Base-by-base conservation (phyloP, 2,113 vertebrate genomes). In the Mirounga angustirostris region DNA sequence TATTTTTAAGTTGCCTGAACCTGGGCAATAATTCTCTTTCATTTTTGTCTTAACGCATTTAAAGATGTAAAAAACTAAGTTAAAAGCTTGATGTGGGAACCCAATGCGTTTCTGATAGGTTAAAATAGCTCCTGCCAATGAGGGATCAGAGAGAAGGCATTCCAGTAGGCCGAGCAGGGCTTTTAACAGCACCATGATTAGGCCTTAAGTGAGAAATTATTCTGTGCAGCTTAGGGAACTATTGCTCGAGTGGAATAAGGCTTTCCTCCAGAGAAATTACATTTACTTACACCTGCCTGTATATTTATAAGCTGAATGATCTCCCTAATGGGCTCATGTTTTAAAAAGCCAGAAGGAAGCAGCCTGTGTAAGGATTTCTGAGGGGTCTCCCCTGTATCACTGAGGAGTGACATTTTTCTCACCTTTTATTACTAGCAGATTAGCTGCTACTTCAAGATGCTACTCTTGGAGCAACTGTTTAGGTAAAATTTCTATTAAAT, bases 191-290 rank as follows among this genome's bases (percentile, higher is more conserved):
- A 99, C 98, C 97, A 61, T 46, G 80, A 98, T 98, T 98, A 99
- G 98, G 98, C 96, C 97, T 98, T 99, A 98, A 99, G 98, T 98
- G 98, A 99, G 98, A 99, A 99, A 99, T 99, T 98, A 98, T 96
- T 98, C 98, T 69, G 76, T 97, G 98, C 65, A 96, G 22, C 89
- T 97, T 97, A 96, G 89, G 96, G 98, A 98, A 98, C 97, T 97
- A 98, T 98, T 98, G 98, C 99, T 99, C 98, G 99, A 98, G 95
- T 94, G 56, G 33, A 97, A 91, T 97, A 91, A 96, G 96, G 97
- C 95, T 88, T 30, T 1, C 96, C 97, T 98, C 97, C 97, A 98
- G 97, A 98, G n/a, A 79, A 99, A 98, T 99, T 95, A 98, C 98
- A 98, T 98, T 99, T 98, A 98, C 98, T 99, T 98, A 98, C 95